Percentiles rank a stretch among this genome's conserved stretches.
These are phyloP conservation scores for Andrena dorsata DNA, from an alignment of 2,888 invertebrate species.

Conservation along the genomic window DNA sequence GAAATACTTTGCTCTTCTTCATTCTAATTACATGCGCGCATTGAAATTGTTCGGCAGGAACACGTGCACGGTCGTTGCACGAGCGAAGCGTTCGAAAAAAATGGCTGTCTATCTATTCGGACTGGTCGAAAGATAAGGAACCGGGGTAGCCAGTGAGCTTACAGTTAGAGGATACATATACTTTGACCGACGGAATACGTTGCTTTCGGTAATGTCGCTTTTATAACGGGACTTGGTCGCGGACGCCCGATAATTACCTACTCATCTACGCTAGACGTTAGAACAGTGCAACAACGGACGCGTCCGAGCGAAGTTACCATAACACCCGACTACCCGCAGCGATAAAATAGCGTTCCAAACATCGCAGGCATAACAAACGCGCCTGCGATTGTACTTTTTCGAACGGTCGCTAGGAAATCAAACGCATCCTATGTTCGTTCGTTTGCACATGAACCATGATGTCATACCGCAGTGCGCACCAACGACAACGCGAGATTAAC, in stretches of 20 bases:
- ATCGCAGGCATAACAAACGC: conserved; percentile 15
- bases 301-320: not conserved
- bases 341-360: conserved; percentile 34
- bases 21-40: conserved; percentile 9
- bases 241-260: conserved; percentile 35
- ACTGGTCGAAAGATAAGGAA: conserved; percentile 43
- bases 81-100: conserved; percentile 12
- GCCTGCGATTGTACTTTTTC: conserved; percentile 13
- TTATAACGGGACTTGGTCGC: conserved; percentile 24
- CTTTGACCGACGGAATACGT: conserved; percentile 16
- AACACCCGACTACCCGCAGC: not conserved
- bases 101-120: conserved; percentile 6
- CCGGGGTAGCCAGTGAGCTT: conserved; percentile 6
- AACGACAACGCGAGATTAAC: conserved; percentile 56
- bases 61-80: not conserved
- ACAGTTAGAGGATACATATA: not conserved
- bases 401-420: conserved; percentile 46
- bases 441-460: conserved; percentile 55
- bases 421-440: conserved; percentile 46
- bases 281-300: conserved; percentile 16
- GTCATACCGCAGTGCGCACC: conserved; percentile 65
- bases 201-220: conserved; percentile 24
- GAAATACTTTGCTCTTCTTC: conserved; percentile 23
- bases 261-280: conserved; percentile 23
- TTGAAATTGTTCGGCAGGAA: conserved; percentile 10